Conservation (phyloP, 2,113 vertebrate genomes). For the Lontra canadensis region DNA sequence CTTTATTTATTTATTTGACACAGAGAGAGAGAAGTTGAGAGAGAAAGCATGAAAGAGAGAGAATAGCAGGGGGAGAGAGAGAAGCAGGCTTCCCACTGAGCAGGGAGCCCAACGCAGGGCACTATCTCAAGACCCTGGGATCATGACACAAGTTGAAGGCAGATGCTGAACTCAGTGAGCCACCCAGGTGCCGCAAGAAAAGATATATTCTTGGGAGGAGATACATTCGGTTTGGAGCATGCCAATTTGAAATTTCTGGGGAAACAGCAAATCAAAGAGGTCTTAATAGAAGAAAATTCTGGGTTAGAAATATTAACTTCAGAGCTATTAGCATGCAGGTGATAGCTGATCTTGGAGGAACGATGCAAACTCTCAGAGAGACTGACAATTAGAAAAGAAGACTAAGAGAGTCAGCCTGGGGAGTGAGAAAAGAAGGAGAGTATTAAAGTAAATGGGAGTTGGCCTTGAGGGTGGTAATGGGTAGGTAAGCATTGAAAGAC, state of each 20-base stretch:
- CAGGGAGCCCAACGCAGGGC: background rate
- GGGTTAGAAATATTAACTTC: background rate
- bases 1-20: too few relatives aligned
- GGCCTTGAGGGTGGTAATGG: background rate
- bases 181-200: background rate
- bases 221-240: background rate
- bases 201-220: background rate
- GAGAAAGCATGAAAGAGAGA: too few relatives aligned
- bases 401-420: background rate
- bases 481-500: background rate
- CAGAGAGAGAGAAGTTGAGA: too few relatives aligned
- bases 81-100: too few relatives aligned
- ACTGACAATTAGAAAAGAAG: background rate
- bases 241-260: background rate
- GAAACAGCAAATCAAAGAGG: background rate
- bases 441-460: background rate
- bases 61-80: too few relatives aligned
- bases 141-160: too few relatives aligned
- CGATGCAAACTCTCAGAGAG: background rate
- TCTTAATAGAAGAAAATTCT: background rate
- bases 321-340: background rate
- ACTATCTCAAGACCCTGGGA: too few relatives aligned
- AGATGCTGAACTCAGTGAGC: too few relatives aligned
- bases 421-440: background rate
- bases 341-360: fast-evolving